Base-by-base conservation (phyloP, 1,140 invertebrate species). In the Penaeus vannamei region DNA sequence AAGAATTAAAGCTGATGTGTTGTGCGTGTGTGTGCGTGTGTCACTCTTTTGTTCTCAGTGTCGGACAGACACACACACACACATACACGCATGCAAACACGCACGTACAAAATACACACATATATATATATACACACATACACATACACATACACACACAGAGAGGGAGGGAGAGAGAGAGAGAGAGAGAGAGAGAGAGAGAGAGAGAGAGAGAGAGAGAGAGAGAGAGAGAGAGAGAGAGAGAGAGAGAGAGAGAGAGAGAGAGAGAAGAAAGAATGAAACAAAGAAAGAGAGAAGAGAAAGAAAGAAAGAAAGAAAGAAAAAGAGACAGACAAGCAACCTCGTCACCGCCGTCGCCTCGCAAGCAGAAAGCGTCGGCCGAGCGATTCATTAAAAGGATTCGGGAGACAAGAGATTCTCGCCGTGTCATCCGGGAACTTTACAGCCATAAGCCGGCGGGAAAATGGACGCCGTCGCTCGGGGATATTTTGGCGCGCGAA, bases 161-260 rank as follows among this genome's bases (percentile, higher is more conserved):
- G 72, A 77, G 72, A 77, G 72, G 32, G 72, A 77, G 72, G 32
- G 72, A 77, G 72, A 77, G 72, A 77, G 72, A 77, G 72, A 77
- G 72, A 77, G 72, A 77, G 72, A 77, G 72, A 77, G 72, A 77
- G 72, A 77, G 72, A 77, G 72, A 77, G 72, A 29, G 29, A 29
- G 72, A 29, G 72, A 77, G 29, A 77, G 72, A 29, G 72, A 29
- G 29, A 77, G 72, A 20, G 72, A 29, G 29, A 77, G 72, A 77
- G 72, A 29, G 17, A 29, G 72, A 29, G 20, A 77, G 72, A 77
- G 72, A 77, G 19, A 20, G 72, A 29, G 72, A 77, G 72, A 29
- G 72, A 29, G 17, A 29, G 72, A 77, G 29, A 29, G 29, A 77
- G 72, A 20, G 29, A 77, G 17, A 29, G 29, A 17, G 29, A 29